Base-by-base conservation (phyloP, 2,797 vertebrate genomes). In the Enteromius trimaculatus region DNA sequence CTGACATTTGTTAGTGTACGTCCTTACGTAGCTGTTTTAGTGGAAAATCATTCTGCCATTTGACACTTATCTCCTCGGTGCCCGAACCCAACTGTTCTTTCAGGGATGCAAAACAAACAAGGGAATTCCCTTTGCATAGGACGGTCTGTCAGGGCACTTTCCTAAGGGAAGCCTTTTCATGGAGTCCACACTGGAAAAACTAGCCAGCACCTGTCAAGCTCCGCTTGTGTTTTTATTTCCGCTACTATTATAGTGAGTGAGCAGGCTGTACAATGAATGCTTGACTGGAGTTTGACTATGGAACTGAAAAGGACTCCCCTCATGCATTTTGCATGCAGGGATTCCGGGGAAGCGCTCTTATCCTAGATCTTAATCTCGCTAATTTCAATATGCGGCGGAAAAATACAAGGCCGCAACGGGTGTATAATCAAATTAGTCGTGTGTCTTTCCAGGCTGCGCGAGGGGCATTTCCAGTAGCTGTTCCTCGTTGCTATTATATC, bases 371-470 rank as follows among this genome's bases (percentile, higher is more conserved):
- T 42, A 75, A 86, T 87, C 84, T 60, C 34, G 8, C 81, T 85
- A 29, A 80, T 90, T 90, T 90, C 69, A 89, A 91, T 90, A 84
- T 64, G 70, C 70, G 75, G 87, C 78, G 90, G 84, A 90, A 92
- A 93, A 87, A 88, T 79, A 88, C 87, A 82, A 85, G 86, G 83
- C 77, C 80, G 69, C 71, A 58, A 37, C 77, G 82, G 85, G 83
- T 87, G 83, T 85, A 79, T 90, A 94, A 90, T 90, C 93, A 94
- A 95, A 95, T 93, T 88, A 93, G 87, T 87, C 89, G 87, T 85
- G 78, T 89, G 91, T 91, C 85, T 92, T 94, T 92, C 92, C 91
- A 92, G 77, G 87, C 86, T 89, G 88, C 82, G 84, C 80, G 47
- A 55, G 60, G 85, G 86, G 85, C 83, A 78, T 86, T 85, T 89